These are phyloP conservation scores for Rhynchonycteris naso DNA, from an alignment of 2,797 vertebrate genomes.

Conservation along the genomic window DNA sequence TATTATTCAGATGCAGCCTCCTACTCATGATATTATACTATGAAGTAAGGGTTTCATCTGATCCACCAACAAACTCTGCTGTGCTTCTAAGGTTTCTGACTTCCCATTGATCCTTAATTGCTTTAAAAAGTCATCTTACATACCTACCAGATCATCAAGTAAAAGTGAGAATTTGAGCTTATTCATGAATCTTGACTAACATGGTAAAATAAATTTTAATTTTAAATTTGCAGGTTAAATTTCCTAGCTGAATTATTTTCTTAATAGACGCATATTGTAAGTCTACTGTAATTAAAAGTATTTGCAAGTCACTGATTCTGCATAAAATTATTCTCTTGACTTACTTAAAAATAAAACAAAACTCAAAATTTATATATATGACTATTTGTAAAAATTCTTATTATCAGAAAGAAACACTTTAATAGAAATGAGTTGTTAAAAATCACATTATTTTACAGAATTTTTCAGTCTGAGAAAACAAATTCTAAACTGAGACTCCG, in stretches of 20 bases:
- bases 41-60: not conserved
- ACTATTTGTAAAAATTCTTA: not conserved
- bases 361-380: not conserved
- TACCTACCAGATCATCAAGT: not conserved
- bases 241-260: not conserved
- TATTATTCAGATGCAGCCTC: not conserved
- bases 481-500: not conserved
- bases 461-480: not conserved
- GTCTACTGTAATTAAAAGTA: not conserved
- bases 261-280: not conserved
- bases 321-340: not conserved
- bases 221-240: not conserved
- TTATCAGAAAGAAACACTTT: not conserved
- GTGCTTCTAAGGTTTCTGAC: not conserved
- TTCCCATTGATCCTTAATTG: not conserved
- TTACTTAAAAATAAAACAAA: conserved; percentile 19
- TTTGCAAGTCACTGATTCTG: not conserved
- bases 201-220: not conserved
- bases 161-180: not conserved
- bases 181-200: not conserved
- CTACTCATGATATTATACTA: not conserved
- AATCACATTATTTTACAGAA: not conserved
- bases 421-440: not conserved
- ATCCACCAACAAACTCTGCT: not conserved
- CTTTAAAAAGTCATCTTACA: not conserved